Base-by-base conservation (phyloP, 2,113 vertebrate genomes). In the Pardalotus punctatus region DNA sequence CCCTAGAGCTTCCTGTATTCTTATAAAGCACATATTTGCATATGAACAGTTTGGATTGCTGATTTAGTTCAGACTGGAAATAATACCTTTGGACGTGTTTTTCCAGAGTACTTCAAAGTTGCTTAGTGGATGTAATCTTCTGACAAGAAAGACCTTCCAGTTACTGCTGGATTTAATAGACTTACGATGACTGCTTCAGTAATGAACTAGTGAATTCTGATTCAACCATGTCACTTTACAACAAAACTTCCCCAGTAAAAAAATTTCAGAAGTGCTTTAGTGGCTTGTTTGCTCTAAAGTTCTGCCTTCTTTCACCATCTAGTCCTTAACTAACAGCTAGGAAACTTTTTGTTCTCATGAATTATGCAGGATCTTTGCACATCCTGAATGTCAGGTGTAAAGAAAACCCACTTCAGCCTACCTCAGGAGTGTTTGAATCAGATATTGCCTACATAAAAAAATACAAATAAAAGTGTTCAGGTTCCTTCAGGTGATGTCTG, bases 81-180 rank as follows among this genome's bases (percentile, higher is more conserved):
- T n/a, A 88, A 66, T 78, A 77, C 67, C n/a, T 78, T 80, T 64
- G 64, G 79, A 78, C 1, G 0, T 82, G 60, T 86, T 90, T 88
- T 93, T 90, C 67, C 54, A 86, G 50, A 25, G 48, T 64, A n/a
- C 48, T 78, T 86, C 53, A 43, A 48, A 74, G 65, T 83, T 92
- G 80, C 60, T 90, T 88, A 91, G 81, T 77, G 62, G 57, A 51
- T 67, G 54, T 92, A 60, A 90, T 70, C 71, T 85, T 87, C 57
- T 78, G 61, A 42, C 60, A 83, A 81, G 94, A 51, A 73, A 83
- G 29, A 61, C 42, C 33, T 93, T 69, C 36, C 47, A 77, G 62
- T 81, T 84, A 77, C 72, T 96, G 84, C 74, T 88, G 85, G 67
- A 61, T 87, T 93, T 76, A 69, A 61, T 27, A 86, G 70, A 35